These are phyloP conservation scores for Drosophila gaucha DNA, from an alignment of 2,888 invertebrate genomes.

Conservation along the genomic window DNA sequence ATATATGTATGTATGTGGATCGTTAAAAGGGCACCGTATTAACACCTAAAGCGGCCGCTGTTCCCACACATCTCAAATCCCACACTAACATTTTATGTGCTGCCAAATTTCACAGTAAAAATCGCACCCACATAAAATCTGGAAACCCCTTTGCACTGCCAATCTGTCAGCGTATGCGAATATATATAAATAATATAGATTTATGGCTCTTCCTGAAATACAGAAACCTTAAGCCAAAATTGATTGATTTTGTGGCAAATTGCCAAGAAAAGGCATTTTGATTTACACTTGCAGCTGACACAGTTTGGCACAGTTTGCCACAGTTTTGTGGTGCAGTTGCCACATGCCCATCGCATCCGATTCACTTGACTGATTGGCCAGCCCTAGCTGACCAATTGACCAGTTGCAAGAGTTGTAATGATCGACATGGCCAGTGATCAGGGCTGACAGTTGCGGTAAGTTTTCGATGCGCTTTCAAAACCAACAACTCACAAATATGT, in stretches of 20 bases:
- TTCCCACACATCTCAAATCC: constrained; percentile 42
- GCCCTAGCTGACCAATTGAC: constrained; percentile 11
- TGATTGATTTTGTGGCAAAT: constrained; percentile 59
- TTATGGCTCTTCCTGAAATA: constrained; percentile 26
- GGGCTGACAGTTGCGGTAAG: constrained; percentile 75
- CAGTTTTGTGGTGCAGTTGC: constrained; percentile 8
- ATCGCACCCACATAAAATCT: constrained; percentile 52
- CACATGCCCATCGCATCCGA: constrained; percentile 7
- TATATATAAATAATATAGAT: constrained; percentile 17
- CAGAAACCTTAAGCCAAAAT: constrained; percentile 8
- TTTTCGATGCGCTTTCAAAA: constrained; percentile 77
- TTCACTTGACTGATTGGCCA: constrained; percentile 22
- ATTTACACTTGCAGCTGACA: constrained; percentile 21
- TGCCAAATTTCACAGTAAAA: constrained; percentile 52
- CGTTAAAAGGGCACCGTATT: constrained; percentile 51
- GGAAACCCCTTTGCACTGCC: constrained; percentile 7
- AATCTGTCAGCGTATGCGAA: constrained; percentile 43
- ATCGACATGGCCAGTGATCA: constrained; percentile 37
- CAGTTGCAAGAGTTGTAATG: constrained; percentile 21
- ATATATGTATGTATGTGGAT: background rate
- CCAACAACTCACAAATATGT: constrained; percentile 51
- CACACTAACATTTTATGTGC: constrained; percentile 40
- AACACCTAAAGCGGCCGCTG: constrained; percentile 52
- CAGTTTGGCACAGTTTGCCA: constrained; percentile 2
- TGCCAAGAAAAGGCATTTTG: constrained; percentile 4